phyloP scores from a whole-genome alignment of 2,888 invertebrate species.

The Odontocerum albicorne region DNA sequence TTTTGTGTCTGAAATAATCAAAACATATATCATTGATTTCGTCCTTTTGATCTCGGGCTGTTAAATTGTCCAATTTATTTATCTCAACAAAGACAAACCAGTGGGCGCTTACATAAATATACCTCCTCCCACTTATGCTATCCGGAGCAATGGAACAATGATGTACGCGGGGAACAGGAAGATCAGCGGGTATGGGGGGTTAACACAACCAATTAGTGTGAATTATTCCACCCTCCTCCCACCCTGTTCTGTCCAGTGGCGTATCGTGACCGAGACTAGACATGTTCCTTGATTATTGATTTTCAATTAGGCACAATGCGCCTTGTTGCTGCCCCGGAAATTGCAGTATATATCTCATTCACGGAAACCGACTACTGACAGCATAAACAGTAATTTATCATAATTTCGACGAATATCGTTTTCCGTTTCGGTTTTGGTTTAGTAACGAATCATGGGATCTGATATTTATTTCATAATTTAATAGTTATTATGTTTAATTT shows the following conservation, averaged over 20 bases:
- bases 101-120: neutral
- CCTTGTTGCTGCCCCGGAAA: neutral
- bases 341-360: too few relatives aligned
- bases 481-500: too few relatives aligned
- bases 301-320: constrained; percentile 28
- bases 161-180: constrained; percentile 5
- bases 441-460: too few relatives aligned
- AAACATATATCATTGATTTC: too few relatives aligned
- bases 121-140: constrained; percentile 15
- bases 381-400: too few relatives aligned
- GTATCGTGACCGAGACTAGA: constrained; percentile 18
- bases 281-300: constrained; percentile 35
- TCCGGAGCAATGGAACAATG: constrained; percentile 7
- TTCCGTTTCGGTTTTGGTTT: too few relatives aligned
- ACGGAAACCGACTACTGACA: too few relatives aligned
- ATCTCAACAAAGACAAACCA: neutral
- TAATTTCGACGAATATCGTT: too few relatives aligned
- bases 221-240: constrained; percentile 27
- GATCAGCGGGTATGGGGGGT: neutral
- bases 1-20: too few relatives aligned
- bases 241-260: constrained; percentile 10
- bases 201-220: constrained; percentile 31
- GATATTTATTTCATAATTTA: too few relatives aligned
- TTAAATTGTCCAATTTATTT: neutral
- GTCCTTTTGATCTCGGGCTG: constrained; percentile 1